Conservation (phyloP, 1,140 invertebrate genomes). For the Drosophila santomea region DNA sequence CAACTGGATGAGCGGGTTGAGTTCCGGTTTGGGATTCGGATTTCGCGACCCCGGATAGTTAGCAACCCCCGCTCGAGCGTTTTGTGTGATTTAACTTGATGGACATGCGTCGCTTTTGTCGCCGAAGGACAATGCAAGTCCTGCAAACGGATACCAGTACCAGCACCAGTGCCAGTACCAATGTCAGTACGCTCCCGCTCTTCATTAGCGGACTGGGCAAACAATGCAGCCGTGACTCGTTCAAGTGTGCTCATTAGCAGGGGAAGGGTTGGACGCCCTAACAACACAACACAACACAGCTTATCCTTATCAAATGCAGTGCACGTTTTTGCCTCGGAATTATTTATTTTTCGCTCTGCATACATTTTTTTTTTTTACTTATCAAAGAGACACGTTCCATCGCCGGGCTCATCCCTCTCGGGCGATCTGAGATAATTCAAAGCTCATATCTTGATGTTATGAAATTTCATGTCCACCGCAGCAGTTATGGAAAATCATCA, state of each 20-base stretch:
- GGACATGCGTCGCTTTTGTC: constrained; percentile 69
- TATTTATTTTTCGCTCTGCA: constrained; percentile 19
- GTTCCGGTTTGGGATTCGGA: constrained; percentile 25
- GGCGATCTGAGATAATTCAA: constrained; percentile 67
- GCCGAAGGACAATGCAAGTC: constrained; percentile 68
- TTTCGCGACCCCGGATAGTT: not conserved
- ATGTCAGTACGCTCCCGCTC: constrained; percentile 27
- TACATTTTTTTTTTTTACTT: constrained; percentile 17
- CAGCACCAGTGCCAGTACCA: not conserved
- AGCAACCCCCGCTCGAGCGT: constrained; percentile 42
- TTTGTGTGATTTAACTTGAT: constrained; percentile 68
- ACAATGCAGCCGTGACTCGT: constrained; percentile 65
- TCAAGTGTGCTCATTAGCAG: constrained; percentile 80
- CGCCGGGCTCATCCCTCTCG: constrained; percentile 6
- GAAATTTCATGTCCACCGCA: constrained; percentile 58
- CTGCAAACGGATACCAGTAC: constrained; percentile 54
- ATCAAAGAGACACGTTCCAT: constrained; percentile 58
- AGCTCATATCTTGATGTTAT: constrained; percentile 80
- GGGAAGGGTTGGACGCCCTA: constrained; percentile 22
- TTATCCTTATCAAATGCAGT: constrained; percentile 62
- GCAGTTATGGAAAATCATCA: constrained; percentile 54
- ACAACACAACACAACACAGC: constrained; percentile 9
- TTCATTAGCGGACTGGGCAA: constrained; percentile 73
- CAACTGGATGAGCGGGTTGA: constrained; percentile 48
- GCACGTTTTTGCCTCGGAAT: constrained; percentile 54